Base-by-base conservation (phyloP, 2,113 vertebrate species). In the Mus spicilegus region DNA sequence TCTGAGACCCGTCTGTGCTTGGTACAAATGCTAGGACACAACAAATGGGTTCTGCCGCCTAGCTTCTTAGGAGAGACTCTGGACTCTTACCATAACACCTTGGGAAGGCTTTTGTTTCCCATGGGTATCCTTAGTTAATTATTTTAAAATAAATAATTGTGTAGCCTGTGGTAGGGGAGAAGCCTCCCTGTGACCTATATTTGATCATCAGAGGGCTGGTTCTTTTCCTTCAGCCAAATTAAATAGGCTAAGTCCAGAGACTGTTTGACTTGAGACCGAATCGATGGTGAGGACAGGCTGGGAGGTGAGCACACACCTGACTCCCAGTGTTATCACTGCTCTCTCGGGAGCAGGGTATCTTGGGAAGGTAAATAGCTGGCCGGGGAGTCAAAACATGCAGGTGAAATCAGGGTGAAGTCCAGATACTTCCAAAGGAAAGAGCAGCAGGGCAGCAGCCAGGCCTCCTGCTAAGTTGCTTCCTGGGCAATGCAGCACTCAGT, bases 81-180 rank as follows among this genome's bases (percentile, higher is more conserved):
- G 28, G 54, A 61, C 78, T 88, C 91, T 82, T 81, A 20, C 90
- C 85, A 70, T 95, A 56, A 69, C 78, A 58, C 87, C 89, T 77
- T 89, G 54, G 95, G 90, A 97, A 97, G 89, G 42, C 95, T 96
- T 97, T 98, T 98, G 97, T 97, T 97, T 97, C 94, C 86, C 89
- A 65, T 9, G 46, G 95, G 91, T 95, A 95, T 95, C 94, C 93
- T 96, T 95, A 80, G 97, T 98, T 98, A 98, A 97, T 98, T 98
- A 97, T 98, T 97, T 97, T 97, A 94, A 97, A 98, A 98, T 98
- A 97, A 97, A 97, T 97, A 97, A 97, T 97, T 87, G 84, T 19
- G 96, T 84, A 86, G 97, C 81, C 82, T 42, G 58, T 87, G 54
- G 86, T 85, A 95, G 95, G 92, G 91, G 89, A 97, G 96, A 97